A percentile compares a stretch with the other conserved stretches of the same genome.
phyloP scores from a whole-genome alignment of 2,797 vertebrate species.

The Pangasius mekongensis region DNA sequence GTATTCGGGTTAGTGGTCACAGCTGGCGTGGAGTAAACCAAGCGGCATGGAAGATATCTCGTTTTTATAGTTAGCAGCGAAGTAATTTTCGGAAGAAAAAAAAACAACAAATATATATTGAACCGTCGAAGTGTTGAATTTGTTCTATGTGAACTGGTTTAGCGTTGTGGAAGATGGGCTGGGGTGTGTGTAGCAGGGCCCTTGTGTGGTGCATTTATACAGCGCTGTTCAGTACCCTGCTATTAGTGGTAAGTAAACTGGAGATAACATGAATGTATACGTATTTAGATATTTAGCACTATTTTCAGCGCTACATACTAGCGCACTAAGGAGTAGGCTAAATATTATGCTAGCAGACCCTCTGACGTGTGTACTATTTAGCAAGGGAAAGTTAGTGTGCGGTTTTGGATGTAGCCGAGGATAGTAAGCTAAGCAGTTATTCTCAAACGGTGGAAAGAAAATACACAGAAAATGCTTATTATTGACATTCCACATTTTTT shows the following conservation, averaged over 20 bases:
- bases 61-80: conserved; percentile 1
- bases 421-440: neutral
- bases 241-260: conserved; percentile 63
- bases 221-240: conserved; percentile 66
- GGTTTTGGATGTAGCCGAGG: neutral
- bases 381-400: neutral
- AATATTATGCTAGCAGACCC: neutral
- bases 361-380: neutral
- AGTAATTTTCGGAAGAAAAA: neutral
- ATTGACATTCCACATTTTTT: neutral
- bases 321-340: neutral
- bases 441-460: neutral
- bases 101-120: neutral
- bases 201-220: conserved; percentile 71
- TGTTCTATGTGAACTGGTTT: neutral
- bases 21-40: conserved; percentile 24
- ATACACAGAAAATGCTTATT: neutral
- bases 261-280: neutral
- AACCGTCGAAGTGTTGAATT: neutral
- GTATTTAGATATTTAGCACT: neutral
- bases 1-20: neutral
- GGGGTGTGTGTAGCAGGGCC: conserved; percentile 72
- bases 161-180: conserved; percentile 67
- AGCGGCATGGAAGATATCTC: conserved; percentile 28
- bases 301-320: neutral